Conservation (phyloP, 2,113 vertebrate species). For the Aegotheles bennettii region DNA sequence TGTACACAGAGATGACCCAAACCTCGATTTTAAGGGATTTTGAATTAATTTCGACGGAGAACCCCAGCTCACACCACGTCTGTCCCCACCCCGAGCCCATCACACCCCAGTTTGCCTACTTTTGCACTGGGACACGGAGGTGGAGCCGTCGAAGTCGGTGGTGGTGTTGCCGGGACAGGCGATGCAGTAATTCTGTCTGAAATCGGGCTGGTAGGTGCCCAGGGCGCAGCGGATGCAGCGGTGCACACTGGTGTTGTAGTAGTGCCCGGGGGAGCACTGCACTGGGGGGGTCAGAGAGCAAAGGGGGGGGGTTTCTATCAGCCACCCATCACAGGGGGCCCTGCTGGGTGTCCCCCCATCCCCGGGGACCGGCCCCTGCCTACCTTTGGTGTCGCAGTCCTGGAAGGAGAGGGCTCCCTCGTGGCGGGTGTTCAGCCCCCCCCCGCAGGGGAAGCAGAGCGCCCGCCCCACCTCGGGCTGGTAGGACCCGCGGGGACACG, state of each 20-base stretch:
- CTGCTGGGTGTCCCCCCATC: accelerated
- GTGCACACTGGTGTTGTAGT: slow-evolving; percentile 94
- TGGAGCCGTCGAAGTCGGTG: slow-evolving; percentile 95
- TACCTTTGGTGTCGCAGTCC: slow-evolving; percentile 97
- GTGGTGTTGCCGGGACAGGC: slow-evolving; percentile 95
- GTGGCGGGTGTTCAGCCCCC: slow-evolving; percentile 87
- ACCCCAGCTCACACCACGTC: neutral
- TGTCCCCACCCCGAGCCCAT: accelerated
- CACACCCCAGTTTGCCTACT: slow-evolving; percentile 73
- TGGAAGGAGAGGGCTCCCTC: slow-evolving; percentile 93
- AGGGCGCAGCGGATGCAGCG: slow-evolving; percentile 93
- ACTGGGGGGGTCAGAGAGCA: slow-evolving; percentile 70
- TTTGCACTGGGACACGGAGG: slow-evolving; percentile 94
- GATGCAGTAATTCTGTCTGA: slow-evolving; percentile 95
- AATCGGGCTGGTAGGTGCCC: slow-evolving; percentile 94
- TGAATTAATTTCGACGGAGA: neutral
- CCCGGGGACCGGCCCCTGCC: neutral
- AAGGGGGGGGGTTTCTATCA: neutral
- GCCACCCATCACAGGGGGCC: neutral
- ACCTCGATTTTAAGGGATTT: neutral
- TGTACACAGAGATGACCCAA: neutral
- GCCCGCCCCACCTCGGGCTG: slow-evolving; percentile 90
- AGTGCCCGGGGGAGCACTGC: slow-evolving; percentile 94
- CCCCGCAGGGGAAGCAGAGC: slow-evolving; percentile 92
- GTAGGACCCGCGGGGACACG: slow-evolving; percentile 86